phyloP scores from a whole-genome alignment of 2,113 vertebrate species.

The Willisornis vidua region DNA sequence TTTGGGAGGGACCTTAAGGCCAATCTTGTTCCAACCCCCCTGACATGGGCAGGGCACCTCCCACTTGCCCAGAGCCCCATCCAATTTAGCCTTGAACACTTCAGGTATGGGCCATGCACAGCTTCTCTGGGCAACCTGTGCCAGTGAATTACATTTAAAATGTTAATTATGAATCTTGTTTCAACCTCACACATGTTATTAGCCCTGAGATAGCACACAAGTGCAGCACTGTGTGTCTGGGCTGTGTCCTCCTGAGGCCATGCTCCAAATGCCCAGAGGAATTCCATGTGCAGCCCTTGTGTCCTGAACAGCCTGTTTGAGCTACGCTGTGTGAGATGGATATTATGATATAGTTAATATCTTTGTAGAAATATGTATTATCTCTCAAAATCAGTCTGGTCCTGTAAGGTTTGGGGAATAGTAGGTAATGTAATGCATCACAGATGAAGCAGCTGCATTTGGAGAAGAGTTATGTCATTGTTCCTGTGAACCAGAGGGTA shows the following conservation, averaged over 20 bases:
- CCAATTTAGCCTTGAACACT: not conserved
- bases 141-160: not conserved
- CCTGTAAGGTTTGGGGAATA: not conserved
- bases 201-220: not conserved
- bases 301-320: not conserved
- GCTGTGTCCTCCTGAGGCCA: not conserved
- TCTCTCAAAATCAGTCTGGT: not conserved
- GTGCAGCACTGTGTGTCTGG: not conserved
- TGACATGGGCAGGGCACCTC: not conserved
- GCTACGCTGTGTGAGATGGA: not conserved
- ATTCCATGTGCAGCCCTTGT: not conserved
- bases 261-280: not conserved
- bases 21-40: not conserved
- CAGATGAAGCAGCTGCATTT: slow-evolving; percentile 11
- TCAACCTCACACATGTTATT: not conserved
- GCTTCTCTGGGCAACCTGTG: not conserved
- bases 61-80: not conserved
- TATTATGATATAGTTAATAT: not conserved
- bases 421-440: not conserved
- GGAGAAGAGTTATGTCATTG: not conserved
- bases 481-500: not conserved
- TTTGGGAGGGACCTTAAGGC: not conserved
- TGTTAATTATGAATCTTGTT: not conserved
- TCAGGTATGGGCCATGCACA: not conserved
- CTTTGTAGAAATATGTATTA: not conserved